phyloP scores from a whole-genome alignment of 2,888 invertebrate genomes.

The Perizoma flavofasciatum region DNA sequence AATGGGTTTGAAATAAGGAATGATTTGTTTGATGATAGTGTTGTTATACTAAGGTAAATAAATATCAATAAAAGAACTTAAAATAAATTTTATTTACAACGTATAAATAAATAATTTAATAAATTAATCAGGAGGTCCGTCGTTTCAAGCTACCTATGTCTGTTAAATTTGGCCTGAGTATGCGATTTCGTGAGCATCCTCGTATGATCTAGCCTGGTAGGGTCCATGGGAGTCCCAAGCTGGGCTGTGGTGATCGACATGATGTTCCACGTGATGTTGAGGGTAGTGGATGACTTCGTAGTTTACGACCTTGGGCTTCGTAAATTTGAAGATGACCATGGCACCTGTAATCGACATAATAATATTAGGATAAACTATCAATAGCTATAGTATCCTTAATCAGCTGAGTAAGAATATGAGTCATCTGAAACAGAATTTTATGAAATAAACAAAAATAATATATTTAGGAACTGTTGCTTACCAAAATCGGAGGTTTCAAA shows the following conservation, averaged over 20 bases:
- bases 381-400: no score
- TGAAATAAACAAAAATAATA: no score
- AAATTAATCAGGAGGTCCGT: constrained; percentile 77
- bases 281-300: constrained; percentile 95
- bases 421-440: no score
- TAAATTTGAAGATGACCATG: constrained; percentile 93
- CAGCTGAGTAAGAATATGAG: no score
- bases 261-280: constrained; percentile 88
- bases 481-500: no score
- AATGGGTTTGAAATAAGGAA: neutral
- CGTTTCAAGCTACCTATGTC: constrained; percentile 52
- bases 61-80: constrained; percentile 63
- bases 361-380: neutral
- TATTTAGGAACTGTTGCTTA: no score
- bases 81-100: constrained; percentile 76
- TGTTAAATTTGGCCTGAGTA: constrained; percentile 80
- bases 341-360: constrained; percentile 73
- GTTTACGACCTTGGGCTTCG: constrained; percentile 93
- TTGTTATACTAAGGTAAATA: constrained; percentile 39
- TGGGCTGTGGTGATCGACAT: constrained; percentile 84
- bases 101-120: constrained; percentile 73
- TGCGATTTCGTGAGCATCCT: constrained; percentile 85
- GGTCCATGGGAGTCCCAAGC: constrained; percentile 83
- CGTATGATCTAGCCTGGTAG: constrained; percentile 84
- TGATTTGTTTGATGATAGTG: constrained; percentile 22